Conservation (phyloP, 2,113 vertebrate species). For the Limnothrissa miodon region DNA sequence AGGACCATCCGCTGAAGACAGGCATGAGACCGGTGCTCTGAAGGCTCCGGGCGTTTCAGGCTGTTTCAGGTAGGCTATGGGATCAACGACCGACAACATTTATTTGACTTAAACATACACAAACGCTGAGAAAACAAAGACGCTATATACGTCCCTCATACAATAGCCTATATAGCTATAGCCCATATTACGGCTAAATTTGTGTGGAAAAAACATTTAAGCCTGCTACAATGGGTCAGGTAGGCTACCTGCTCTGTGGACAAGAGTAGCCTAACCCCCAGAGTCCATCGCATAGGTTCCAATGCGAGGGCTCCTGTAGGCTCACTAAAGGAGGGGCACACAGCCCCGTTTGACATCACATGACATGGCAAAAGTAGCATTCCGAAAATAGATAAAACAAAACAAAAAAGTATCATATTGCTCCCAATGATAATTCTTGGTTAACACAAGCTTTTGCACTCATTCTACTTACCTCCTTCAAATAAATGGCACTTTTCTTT, state of each 20-base stretch:
- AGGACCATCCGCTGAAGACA: background rate
- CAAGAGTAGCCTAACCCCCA: background rate
- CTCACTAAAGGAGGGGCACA: background rate
- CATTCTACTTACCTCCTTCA: background rate
- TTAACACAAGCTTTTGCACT: background rate
- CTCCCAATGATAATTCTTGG: background rate
- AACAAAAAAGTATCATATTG: background rate
- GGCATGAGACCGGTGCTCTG: background rate
- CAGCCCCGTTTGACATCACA: constrained; percentile 2
- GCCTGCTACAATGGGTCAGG: background rate
- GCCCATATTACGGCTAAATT: background rate
- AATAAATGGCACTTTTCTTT: background rate
- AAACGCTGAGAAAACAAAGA: background rate
- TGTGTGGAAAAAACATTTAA: background rate
- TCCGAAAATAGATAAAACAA: background rate
- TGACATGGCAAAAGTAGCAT: constrained; percentile 7
- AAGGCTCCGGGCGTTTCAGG: background rate
- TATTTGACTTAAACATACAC: background rate
- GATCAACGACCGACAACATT: background rate
- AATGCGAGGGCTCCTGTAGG: background rate
- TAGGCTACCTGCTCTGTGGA: background rate
- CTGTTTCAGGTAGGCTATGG: background rate
- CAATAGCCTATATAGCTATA: background rate
- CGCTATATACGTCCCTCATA: background rate
- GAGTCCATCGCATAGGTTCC: background rate